Evolutionary conservation across 2,113 vertebrate species (phyloP).

Genomic region (Jaculus jaculus): DNA sequence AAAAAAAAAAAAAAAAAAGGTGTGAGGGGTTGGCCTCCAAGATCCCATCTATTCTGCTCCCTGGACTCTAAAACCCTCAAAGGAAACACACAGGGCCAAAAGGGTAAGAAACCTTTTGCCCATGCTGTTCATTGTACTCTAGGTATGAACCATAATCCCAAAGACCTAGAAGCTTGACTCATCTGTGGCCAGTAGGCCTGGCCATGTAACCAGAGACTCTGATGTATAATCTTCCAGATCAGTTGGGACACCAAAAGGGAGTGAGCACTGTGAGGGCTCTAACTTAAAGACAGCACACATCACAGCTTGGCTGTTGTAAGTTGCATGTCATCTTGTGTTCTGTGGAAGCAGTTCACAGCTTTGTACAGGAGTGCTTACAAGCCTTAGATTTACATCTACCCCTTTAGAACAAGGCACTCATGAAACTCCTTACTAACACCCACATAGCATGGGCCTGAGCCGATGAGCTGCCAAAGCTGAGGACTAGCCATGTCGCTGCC

Average conservation of each 20-base stretch:
- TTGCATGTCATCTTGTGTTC: not conserved
- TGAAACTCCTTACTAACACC: not conserved
- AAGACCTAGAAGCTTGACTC: not conserved
- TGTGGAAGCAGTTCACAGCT: constrained; percentile 8
- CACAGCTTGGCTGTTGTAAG: not conserved
- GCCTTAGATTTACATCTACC: not conserved
- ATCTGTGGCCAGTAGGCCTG: not conserved
- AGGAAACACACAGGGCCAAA: not conserved
- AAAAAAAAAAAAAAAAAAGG: too few relatives aligned
- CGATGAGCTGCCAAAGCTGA: not conserved
- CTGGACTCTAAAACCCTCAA: not conserved
- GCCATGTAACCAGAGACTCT: not conserved
- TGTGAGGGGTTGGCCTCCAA: not conserved
- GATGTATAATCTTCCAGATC: constrained; percentile 1
- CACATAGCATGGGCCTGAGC: not conserved
- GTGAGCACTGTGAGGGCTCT: not conserved
- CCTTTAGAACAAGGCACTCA: not conserved
- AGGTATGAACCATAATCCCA: constrained; percentile 37
- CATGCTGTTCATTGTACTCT: not conserved
- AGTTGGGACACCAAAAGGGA: constrained; percentile 29
- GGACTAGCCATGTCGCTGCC: not conserved
- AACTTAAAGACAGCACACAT: not conserved
- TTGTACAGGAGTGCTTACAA: constrained; percentile 22
- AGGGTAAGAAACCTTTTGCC: not conserved
- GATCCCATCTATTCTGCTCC: not conserved